Conservation (phyloP, 2,888 invertebrate species). For the Abrostola triplasia region DNA sequence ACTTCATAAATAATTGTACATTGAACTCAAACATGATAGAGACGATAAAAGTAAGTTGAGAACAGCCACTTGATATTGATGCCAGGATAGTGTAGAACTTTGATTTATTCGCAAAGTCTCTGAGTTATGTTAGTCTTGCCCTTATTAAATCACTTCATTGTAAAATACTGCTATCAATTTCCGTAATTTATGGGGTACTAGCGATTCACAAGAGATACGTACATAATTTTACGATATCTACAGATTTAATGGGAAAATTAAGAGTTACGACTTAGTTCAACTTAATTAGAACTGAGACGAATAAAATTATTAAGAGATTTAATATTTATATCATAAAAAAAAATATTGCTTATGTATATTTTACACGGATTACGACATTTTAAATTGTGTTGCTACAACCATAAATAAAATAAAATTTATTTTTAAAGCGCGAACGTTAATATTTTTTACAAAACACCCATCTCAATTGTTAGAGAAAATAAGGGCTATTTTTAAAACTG, state of each 20-base stretch:
- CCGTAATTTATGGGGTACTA: slow-evolving; percentile 43
- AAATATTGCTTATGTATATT: no score
- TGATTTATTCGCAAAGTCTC: slow-evolving; percentile 52
- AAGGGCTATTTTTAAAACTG: slow-evolving; percentile 12
- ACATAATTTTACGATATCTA: slow-evolving; percentile 19
- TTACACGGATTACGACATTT: no score
- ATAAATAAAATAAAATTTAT: no score
- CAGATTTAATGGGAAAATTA: slow-evolving; percentile 1
- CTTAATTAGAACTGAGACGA: not conserved
- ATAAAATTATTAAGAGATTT: no score
- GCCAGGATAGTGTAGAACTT: slow-evolving; percentile 30
- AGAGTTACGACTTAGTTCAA: not conserved
- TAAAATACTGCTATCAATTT: slow-evolving; percentile 41
- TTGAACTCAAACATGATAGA: slow-evolving; percentile 34
- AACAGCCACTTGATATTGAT: slow-evolving; percentile 44
- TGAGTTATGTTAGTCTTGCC: slow-evolving; percentile 40
- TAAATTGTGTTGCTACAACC: no score
- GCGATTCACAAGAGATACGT: slow-evolving; percentile 35
- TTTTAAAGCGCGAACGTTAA: no score
- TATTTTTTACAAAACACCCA: no score
- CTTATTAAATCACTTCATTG: slow-evolving; percentile 53
- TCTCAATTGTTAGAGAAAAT: not conserved
- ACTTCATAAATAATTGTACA: slow-evolving; percentile 45
- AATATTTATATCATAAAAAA: no score
- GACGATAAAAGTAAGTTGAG: slow-evolving; percentile 45